phyloP scores from a whole-genome alignment of 2,888 invertebrate species.

The Siphonodentalium dalli region DNA sequence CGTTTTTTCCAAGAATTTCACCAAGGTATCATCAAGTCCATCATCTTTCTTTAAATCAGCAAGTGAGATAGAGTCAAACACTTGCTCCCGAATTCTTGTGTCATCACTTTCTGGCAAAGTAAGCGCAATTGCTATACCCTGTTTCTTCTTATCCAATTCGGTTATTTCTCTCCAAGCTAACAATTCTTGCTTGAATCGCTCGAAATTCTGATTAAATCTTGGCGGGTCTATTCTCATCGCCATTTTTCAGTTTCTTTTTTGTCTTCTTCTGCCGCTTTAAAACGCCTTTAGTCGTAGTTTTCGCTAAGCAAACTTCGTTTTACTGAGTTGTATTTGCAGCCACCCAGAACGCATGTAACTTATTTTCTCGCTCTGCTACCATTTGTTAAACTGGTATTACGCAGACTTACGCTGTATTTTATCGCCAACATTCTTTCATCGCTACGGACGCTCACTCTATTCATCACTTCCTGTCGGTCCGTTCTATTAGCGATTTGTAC shows the following conservation, averaged over 20 bases:
- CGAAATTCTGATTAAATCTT: constrained; percentile 16
- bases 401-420: too few species aligned
- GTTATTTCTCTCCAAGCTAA: constrained; percentile 29
- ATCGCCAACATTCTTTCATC: too few species aligned
- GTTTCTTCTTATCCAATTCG: constrained; percentile 25
- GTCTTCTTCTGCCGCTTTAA: too few species aligned
- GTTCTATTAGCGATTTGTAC: too few species aligned
- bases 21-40: constrained; percentile 22
- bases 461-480: too few species aligned
- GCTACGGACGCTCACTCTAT: too few species aligned
- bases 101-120: constrained; percentile 27
- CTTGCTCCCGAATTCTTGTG: constrained; percentile 26
- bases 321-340: too few species aligned
- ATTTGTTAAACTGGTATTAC: constrained; percentile 6
- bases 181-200: constrained; percentile 29
- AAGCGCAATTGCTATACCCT: constrained; percentile 28
- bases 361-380: constrained; percentile 14
- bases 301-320: too few species aligned
- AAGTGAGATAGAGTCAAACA: constrained; percentile 27
- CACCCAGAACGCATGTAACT: too few species aligned
- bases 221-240: constrained; percentile 20
- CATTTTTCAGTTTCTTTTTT: neutral
- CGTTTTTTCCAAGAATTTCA: constrained; percentile 30
- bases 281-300: too few species aligned
- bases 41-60: constrained; percentile 28